Evolutionary conservation across 2,113 vertebrate genomes (phyloP).

Genomic region (Corydoras sp.): DNA sequence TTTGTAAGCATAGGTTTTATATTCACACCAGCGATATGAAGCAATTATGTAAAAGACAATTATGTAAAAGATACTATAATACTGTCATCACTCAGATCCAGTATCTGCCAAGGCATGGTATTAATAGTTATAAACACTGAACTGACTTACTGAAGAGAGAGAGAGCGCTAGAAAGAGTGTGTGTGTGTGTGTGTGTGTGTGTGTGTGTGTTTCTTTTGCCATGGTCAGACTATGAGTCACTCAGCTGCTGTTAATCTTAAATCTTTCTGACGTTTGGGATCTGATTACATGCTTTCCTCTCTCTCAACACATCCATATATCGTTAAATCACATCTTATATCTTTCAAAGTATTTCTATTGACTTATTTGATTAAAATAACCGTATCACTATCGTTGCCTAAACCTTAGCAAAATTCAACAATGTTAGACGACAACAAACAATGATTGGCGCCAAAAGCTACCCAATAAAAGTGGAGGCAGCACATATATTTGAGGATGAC

Average conservation of each 20-base stretch:
- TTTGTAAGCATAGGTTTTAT: too few relatives aligned
- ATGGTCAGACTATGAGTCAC: conserved; percentile 14
- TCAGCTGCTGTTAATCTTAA: conserved; percentile 32
- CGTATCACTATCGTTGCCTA: too few relatives aligned
- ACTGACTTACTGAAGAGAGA: neutral
- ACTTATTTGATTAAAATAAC: too few relatives aligned
- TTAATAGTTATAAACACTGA: neutral
- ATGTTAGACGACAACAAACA: too few relatives aligned
- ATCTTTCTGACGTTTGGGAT: conserved; percentile 26
- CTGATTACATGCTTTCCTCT: conserved; percentile 24
- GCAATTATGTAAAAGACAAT: too few relatives aligned
- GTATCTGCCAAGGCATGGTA: neutral
- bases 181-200: conserved; percentile 13
- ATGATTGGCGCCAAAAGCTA: too few relatives aligned
- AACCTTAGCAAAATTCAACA: too few relatives aligned
- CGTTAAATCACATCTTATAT: neutral
- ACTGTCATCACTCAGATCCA: neutral
- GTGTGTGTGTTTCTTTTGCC: conserved; percentile 12
- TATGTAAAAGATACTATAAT: neutral
- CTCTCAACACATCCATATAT: neutral
- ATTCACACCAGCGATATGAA: too few relatives aligned
- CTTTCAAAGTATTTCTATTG: too few relatives aligned
- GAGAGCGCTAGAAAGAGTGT: conserved; percentile 1
- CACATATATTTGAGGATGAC: too few relatives aligned
- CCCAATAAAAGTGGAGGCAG: too few relatives aligned